Conservation (phyloP, 2,113 vertebrate species). For the Microtus richardsoni region DNA sequence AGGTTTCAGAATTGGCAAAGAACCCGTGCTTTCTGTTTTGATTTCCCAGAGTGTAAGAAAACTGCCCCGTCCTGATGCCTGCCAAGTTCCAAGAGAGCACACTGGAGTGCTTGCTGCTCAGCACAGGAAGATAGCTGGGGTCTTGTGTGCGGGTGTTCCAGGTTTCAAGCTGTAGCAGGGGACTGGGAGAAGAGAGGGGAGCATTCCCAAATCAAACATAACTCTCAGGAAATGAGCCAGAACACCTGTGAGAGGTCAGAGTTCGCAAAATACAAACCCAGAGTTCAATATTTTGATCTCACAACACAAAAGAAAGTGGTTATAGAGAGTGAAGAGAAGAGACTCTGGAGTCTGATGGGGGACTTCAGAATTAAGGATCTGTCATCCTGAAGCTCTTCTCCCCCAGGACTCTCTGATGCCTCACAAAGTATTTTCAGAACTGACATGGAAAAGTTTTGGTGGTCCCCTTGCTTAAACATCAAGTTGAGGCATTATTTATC, state of each 20-base stretch:
- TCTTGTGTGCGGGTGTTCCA: constrained; percentile 77
- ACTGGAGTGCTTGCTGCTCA: constrained; percentile 59
- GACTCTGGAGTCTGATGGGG: constrained; percentile 36
- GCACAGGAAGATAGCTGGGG: constrained; percentile 68
- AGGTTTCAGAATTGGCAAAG: constrained; percentile 53
- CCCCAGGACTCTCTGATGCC: constrained; percentile 55
- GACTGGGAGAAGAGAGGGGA: constrained; percentile 71
- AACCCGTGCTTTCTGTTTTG: constrained; percentile 60
- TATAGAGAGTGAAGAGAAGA: constrained; percentile 31
- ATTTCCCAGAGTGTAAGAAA: constrained; percentile 77
- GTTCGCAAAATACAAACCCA: constrained; percentile 74
- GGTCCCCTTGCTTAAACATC: constrained; percentile 58
- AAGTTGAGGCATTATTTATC: constrained; percentile 71
- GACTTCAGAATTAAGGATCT: neutral
- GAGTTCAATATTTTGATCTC: constrained; percentile 73
- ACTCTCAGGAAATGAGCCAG: constrained; percentile 80
- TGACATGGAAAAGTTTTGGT: constrained; percentile 46
- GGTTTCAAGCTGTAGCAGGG: constrained; percentile 68
- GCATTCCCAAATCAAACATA: constrained; percentile 79
- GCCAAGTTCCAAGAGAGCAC: constrained; percentile 72
- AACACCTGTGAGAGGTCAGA: constrained; percentile 78
- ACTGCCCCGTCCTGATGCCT: constrained; percentile 64
- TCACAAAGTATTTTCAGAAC: constrained; percentile 60
- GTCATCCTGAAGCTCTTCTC: constrained; percentile 38
- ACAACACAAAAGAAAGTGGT: constrained; percentile 65